Evolutionary conservation across 2,797 vertebrate genomes (phyloP), one percentile per base, ranked within the genome.

Genomic region (Malurus leucopterus): DNA sequence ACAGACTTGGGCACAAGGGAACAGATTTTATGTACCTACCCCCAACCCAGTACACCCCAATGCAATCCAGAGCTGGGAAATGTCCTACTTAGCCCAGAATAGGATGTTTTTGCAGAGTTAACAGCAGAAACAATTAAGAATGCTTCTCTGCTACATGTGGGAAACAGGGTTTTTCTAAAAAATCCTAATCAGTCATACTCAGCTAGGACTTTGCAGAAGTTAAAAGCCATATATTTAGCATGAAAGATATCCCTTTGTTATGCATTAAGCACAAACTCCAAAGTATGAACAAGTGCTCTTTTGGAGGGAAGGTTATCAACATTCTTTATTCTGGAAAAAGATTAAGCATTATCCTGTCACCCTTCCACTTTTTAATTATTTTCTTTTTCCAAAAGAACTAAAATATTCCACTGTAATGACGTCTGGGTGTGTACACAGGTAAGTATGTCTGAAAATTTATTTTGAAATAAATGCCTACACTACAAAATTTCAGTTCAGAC

Each of bases 361-460:
- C 13, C 2, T 57, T 16, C 4, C 16, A 36, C 5, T 6, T 44
- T 15, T 47, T 15, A 8, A 9, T 18, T 7, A 46, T 19, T 55
- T 50, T 30, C 24, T 63, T 41, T 78, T 20, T 13, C 11, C 19
- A 13, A 70, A 88, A 58, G 14, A 78, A 14, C 2, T 8, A 26
- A 89, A 72, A 43, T 36, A 50, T 57, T 68, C 22, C 57, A 1
- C 34, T 57, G 6, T n/a, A 71, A 41, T 14, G 49, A 8, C 50
- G 47, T 21, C 8, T 36, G 3, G 15, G 7, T 19, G 4, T 17
- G 5, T 8, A 14, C 0, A 0, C 1, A 23, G 21, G 12, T 36
- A 15, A 13, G 5, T 34, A 11, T 29, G 20, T 32, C 43, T 64
- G 49, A 83, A 80, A 91, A 71, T 32, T 14, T 32, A n/a, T 73